A percentile compares a stretch with the other conserved stretches of the same genome.
Conservation (phyloP, 2,888 invertebrate genomes). For the Troides aeacus region DNA sequence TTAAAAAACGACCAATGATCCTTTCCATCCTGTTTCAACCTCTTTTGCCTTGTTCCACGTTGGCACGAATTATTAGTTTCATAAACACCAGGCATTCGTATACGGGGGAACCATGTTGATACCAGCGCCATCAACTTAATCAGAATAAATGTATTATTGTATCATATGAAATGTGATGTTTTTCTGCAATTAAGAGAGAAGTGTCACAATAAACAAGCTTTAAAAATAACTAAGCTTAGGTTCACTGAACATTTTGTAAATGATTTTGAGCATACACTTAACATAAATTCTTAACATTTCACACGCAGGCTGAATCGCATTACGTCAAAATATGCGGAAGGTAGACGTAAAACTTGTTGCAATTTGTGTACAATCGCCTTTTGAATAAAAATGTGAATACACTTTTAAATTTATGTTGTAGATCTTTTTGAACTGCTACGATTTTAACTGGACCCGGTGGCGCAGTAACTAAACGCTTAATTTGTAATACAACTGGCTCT, state of each 20-base stretch:
- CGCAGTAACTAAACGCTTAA: no score
- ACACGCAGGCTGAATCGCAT: constrained; percentile 9
- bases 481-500: no score
- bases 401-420: constrained; percentile 25
- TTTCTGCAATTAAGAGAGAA: no score
- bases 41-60: no score
- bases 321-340: constrained; percentile 30
- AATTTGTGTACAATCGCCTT: constrained; percentile 28
- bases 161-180: no score
- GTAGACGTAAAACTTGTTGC: constrained; percentile 23
- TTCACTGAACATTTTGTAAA: constrained; percentile 1
- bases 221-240: not conserved
- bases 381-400: constrained; percentile 28
- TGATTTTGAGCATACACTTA: not conserved
- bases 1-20: not conserved
- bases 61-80: no score
- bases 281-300: constrained; percentile 4
- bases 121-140: no score
- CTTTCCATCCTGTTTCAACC: not conserved
- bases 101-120: no score
- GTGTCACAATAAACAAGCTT: not conserved
- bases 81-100: no score
- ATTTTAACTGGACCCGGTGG: not conserved
- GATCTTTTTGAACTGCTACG: constrained; percentile 3
- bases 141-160: no score